Percentiles rank a stretch among this genome's conserved stretches.
phyloP scores from a whole-genome alignment of 1,140 invertebrate genomes.

The Myzus persicae region DNA sequence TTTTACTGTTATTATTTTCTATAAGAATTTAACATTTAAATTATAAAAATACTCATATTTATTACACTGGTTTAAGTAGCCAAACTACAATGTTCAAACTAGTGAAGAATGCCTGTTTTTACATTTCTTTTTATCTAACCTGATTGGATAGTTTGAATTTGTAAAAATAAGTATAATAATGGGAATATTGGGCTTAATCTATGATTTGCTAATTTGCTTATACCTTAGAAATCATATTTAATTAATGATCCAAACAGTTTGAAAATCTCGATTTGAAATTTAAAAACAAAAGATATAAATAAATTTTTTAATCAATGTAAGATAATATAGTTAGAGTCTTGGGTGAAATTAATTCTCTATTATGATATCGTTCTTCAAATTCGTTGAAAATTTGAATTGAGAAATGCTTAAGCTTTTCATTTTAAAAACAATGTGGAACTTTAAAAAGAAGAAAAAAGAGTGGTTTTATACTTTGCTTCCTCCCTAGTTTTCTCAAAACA shows the following conservation, averaged over 20 bases:
- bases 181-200: background rate
- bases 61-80: background rate
- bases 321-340: background rate
- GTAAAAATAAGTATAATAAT: background rate
- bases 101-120: background rate
- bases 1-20: background rate
- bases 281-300: background rate
- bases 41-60: background rate
- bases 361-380: background rate
- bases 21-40: background rate
- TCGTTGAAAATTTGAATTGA: background rate
- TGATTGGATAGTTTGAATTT: background rate
- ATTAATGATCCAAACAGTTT: background rate
- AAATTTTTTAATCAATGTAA: background rate
- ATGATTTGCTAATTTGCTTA: too few species aligned
- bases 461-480: background rate
- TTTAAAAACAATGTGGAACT: slow-evolving; percentile 43
- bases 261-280: too few species aligned
- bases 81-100: background rate
- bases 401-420: background rate
- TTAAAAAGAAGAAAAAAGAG: background rate
- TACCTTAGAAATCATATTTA: too few species aligned
- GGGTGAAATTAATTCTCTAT: background rate
- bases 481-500: slow-evolving; percentile 34
- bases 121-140: background rate